phyloP scores from a whole-genome alignment of 2,797 vertebrate genomes.

The Crypturellus tataupa region DNA sequence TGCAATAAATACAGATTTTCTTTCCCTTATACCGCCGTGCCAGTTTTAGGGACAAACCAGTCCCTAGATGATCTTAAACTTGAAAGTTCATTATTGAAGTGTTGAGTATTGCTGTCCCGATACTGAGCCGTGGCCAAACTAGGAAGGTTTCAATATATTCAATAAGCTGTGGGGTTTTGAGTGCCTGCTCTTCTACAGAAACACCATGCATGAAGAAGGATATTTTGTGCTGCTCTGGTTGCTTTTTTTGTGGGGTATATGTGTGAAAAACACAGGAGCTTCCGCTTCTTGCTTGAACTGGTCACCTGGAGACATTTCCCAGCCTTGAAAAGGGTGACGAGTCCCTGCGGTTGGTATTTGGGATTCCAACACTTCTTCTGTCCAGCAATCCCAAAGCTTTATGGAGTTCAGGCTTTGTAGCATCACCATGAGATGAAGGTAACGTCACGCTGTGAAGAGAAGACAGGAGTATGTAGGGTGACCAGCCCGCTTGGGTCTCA shows the following conservation, averaged over 20 bases:
- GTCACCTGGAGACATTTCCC: neutral
- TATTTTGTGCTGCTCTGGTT: neutral
- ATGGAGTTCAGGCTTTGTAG: neutral
- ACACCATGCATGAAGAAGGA: neutral
- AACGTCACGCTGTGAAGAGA: neutral
- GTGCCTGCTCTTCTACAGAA: neutral
- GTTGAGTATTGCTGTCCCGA: constrained; percentile 41
- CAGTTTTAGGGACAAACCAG: neutral
- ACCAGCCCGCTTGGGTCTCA: neutral
- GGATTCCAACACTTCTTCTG: neutral
- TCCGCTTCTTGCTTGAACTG: neutral
- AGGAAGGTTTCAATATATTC: neutral
- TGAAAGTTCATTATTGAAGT: constrained; percentile 8
- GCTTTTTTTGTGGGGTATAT: neutral
- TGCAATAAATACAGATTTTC: neutral
- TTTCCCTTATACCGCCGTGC: neutral
- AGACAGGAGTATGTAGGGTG: neutral
- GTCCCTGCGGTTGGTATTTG: neutral
- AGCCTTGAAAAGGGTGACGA: neutral
- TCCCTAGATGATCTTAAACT: fast-evolving
- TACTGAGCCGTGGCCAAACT: neutral
- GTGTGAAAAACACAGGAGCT: neutral
- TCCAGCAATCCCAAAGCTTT: neutral
- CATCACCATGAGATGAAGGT: neutral
- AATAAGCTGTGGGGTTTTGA: neutral